Base-by-base conservation (phyloP, 2,888 invertebrate genomes). In the Ditylenchus weischeri region DNA sequence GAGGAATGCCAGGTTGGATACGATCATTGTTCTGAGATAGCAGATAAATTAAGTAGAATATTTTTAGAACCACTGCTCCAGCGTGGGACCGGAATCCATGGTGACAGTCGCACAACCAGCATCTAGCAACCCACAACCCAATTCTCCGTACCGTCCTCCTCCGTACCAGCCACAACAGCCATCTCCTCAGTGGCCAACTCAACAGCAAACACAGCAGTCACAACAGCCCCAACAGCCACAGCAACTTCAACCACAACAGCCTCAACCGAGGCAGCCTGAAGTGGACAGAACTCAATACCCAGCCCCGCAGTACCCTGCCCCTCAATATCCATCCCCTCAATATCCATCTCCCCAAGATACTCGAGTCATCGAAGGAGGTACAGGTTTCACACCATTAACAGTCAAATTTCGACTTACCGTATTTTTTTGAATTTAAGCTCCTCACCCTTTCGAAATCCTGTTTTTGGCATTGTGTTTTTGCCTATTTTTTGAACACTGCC, bases 1-100 rank as follows among this genome's bases (percentile, higher is more conserved):
- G 80, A 79, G 57, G 76, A 76, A 36, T 82, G 81, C 73, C 69
- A 73, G 62, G 64, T 73, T 60, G 11, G 49, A 43, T 49, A 36
- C 2, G 19, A 38, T 59, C 1, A n/a, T 2, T 54, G 35, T 7
- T 58, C 38, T 38, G 11, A 6, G 59, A 58, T 35, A 19, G 35
- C 5, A 18, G 23, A 59, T 61, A 2, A 19, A 62, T 63, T n/a
- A 7, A 65, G 2, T 8, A n/a, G 6, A 38, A 65, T 36, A 35
- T 19, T n/a, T 65, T 18, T 57, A 76, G 74, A 66, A 66, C 36
- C 75, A 73, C 73, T 81, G 80, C 71, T 70, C 74, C 48, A 74
- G 71, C 57, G 76, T 79, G 49, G 75, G 73, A 43, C 68, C 75
- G 5, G 38, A 43, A 23, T 59, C 19, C 7, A 38, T 47, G 48